Conservation (phyloP, 2,113 vertebrate genomes). For the Hydrolagus affinis region DNA sequence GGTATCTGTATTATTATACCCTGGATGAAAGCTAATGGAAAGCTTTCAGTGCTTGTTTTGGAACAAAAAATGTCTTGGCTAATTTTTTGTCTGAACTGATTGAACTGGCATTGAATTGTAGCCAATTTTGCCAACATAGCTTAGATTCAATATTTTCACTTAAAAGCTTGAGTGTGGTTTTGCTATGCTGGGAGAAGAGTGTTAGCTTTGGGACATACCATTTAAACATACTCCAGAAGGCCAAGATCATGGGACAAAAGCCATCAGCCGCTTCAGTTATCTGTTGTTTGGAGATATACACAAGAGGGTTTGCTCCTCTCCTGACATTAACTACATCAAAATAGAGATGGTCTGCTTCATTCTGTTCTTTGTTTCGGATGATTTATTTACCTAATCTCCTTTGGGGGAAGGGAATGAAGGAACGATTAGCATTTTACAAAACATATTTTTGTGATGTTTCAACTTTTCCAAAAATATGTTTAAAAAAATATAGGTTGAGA, state of each 20-base stretch:
- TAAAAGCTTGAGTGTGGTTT: conserved; percentile 63
- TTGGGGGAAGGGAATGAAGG: no score
- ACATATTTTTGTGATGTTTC: no score
- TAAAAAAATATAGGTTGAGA: background rate
- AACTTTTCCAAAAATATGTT: no score
- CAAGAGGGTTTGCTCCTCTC: conserved; percentile 48
- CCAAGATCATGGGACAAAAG: conserved; percentile 58
- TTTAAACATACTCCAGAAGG: conserved; percentile 63
- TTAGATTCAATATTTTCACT: conserved; percentile 43
- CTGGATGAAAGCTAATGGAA: conserved; percentile 82
- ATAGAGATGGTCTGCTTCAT: conserved; percentile 40
- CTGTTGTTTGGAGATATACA: conserved; percentile 50
- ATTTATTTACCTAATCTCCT: background rate
- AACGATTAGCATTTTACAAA: no score
- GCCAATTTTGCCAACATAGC: conserved; percentile 52
- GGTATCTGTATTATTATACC: conserved; percentile 62
- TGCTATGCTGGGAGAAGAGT: conserved; percentile 55
- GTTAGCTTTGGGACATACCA: conserved; percentile 54
- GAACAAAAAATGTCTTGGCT: conserved; percentile 64
- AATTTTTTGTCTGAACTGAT: conserved; percentile 68
- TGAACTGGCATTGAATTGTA: conserved; percentile 68
- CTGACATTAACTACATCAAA: conserved; percentile 34
- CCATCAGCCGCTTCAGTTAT: conserved; percentile 60
- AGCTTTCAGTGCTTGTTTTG: conserved; percentile 77
- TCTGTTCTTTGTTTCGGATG: conserved; percentile 13